Percentiles rank a stretch among this genome's conserved stretches.
Evolutionary conservation across 2,113 vertebrate genomes (phyloP).

Genomic region (Gila orcuttii): DNA sequence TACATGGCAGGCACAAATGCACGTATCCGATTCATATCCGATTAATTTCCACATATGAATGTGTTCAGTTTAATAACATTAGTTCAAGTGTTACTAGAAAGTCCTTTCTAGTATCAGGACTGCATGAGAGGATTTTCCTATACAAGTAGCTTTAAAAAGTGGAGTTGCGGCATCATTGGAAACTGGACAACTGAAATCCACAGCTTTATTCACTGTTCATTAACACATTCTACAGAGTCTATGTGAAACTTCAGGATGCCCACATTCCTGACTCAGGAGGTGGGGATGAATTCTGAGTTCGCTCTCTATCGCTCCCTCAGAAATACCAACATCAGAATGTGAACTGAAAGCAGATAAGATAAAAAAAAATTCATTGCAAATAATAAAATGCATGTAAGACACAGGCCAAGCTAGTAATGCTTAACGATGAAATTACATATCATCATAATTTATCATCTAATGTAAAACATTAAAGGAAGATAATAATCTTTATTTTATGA

Average conservation of each 20-base stretch:
- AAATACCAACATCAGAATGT: background rate
- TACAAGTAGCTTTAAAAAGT: background rate
- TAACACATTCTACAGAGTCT: slow-evolving; percentile 8
- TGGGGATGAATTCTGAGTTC: background rate
- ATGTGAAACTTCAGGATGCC: background rate
- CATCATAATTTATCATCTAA: background rate
- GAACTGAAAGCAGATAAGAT: slow-evolving; percentile 27
- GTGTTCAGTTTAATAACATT: background rate
- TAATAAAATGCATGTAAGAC: background rate
- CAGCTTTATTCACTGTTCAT: background rate
- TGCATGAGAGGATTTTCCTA: background rate
- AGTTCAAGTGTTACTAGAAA: background rate
- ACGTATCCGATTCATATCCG: too few relatives aligned
- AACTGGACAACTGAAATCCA: background rate
- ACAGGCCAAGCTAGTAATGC: background rate
- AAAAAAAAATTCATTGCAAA: background rate
- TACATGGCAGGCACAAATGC: too few relatives aligned
- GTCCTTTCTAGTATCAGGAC: background rate
- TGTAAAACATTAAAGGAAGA: background rate
- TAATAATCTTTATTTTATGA: background rate
- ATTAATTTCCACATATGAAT: too few relatives aligned
- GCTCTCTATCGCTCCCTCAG: background rate
- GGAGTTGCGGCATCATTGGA: background rate
- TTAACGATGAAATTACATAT: background rate
- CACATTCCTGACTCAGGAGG: slow-evolving; percentile 7